These are phyloP conservation scores for Cisticola juncidis DNA, from an alignment of 2,113 vertebrate species.

Conservation along the genomic window DNA sequence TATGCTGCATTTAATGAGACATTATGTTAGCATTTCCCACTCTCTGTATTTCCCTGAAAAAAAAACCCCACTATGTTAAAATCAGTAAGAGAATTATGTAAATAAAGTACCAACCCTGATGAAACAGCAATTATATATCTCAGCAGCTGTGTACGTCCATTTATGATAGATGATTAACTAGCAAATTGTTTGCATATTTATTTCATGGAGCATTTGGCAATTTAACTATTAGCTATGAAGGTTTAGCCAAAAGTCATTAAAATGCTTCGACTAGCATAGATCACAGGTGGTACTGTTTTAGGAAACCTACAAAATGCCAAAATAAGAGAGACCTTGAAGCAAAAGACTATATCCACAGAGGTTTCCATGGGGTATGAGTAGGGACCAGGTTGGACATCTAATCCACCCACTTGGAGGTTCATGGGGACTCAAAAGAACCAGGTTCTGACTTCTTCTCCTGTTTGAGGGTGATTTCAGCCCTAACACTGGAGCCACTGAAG, in stretches of 20 bases:
- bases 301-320: constrained; percentile 34
- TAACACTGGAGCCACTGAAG: not conserved
- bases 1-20: constrained; percentile 68
- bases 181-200: constrained; percentile 75
- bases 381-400: not conserved
- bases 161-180: constrained; percentile 75
- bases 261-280: constrained; percentile 42
- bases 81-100: constrained; percentile 73
- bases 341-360: not conserved
- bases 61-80: constrained; percentile 16
- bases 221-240: constrained; percentile 71
- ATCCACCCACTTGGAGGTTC: not conserved
- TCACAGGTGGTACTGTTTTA: constrained; percentile 54
- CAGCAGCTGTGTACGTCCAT: constrained; percentile 66
- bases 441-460: not conserved
- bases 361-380: not conserved
- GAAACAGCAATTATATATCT: constrained; percentile 73
- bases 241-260: constrained; percentile 75
- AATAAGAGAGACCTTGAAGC: not conserved
- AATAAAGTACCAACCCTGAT: constrained; percentile 63
- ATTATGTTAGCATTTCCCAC: constrained; percentile 37
- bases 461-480: not conserved
- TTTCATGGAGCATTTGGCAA: constrained; percentile 76
- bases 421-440: not conserved
- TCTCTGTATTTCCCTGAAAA: constrained; percentile 6